Conservation (phyloP, 2,113 vertebrate genomes). For the Daphoenositta chrysoptera region DNA sequence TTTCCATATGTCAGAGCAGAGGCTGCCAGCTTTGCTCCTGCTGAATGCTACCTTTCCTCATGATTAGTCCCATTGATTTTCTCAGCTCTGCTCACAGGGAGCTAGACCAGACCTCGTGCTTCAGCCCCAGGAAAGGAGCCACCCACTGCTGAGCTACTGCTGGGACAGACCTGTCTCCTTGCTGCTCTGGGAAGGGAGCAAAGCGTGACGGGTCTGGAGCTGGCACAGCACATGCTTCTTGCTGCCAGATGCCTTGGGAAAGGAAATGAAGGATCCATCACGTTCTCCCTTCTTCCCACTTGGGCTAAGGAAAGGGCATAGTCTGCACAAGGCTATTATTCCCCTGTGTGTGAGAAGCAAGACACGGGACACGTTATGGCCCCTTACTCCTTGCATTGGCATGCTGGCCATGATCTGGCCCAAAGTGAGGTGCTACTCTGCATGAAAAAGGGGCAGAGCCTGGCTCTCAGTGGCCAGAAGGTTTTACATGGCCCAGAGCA, state of each 20-base stretch:
- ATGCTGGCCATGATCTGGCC: conserved; percentile 50
- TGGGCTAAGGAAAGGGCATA: conserved; percentile 31
- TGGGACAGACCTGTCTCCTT: conserved; percentile 26
- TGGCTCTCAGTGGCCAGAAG: conserved; percentile 21
- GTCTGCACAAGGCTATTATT: conserved; percentile 34
- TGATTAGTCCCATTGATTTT: conserved; percentile 48
- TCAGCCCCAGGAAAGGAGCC: conserved; percentile 20
- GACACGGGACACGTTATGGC: not conserved
- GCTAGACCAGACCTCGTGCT: not conserved
- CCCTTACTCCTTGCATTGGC: conserved; percentile 25
- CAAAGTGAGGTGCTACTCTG: conserved; percentile 48
- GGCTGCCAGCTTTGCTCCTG: conserved; percentile 40
- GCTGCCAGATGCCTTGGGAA: conserved; percentile 58
- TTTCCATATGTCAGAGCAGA: conserved; percentile 51
- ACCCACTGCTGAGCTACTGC: not conserved
- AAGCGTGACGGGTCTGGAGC: not conserved
- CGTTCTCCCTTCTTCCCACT: conserved; percentile 26
- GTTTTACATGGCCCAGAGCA: conserved; percentile 42
- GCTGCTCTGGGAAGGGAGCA: conserved; percentile 22
- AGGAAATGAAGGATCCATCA: conserved; percentile 45
- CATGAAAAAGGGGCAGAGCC: conserved; percentile 50
- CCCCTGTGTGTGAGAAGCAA: conserved; percentile 48
- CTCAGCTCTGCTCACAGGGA: not conserved
- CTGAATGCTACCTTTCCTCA: conserved; percentile 35
- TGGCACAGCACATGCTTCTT: conserved; percentile 28